Evolutionary conservation across 1,140 invertebrate genomes (phyloP), one percentile per base, ranked within the genome.

Genomic region (Halotydeus destructor): DNA sequence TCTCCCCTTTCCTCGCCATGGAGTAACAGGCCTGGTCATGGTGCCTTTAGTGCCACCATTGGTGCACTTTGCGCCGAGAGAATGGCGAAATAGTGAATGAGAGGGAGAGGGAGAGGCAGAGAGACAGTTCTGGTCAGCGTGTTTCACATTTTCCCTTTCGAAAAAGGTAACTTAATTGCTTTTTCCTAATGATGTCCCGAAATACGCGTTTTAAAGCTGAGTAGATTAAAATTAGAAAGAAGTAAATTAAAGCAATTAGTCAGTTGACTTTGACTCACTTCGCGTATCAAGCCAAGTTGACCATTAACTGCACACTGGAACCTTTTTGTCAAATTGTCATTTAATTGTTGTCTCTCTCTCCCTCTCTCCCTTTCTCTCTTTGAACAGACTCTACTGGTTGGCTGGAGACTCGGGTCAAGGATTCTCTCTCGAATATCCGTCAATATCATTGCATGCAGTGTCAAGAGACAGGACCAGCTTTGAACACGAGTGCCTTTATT

Each of bases 401-500:
- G 63, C 67, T 38, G n/a, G n/a, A n/a, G 58, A 61, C 31, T 60
- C 61, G 14, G 69, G 68, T 42, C 59, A 68, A 50, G 76, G 76
- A 38, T 76, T 81, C 54, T 70, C 68, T n/a, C 53, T 81, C 34
- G 63, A 71, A 47, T 81, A 79, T 57, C 69, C 67, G 40, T 64
- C 70, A 50, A 76, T 81, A 51, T 65, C 69, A 33, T 55, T 80
- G n/a, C 77, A 81, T 59, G 77, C 75, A 12, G 65, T 77, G 33
- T 74, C 74, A 11, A 62, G 68, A 60, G 75, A 80, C 58, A 52
- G 65, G n/a, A 58, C 56, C 46, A 57, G 64, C 38, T 72, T 74
- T 61, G 66, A 68, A 14, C 63, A 66, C 35, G 69, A 74, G 49
- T 77, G 74, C 61, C 56, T 79, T 19, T 78, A 75, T 55, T 51